Base-by-base conservation (phyloP, 2,888 invertebrate genomes). In the Leucozona laternaria region DNA sequence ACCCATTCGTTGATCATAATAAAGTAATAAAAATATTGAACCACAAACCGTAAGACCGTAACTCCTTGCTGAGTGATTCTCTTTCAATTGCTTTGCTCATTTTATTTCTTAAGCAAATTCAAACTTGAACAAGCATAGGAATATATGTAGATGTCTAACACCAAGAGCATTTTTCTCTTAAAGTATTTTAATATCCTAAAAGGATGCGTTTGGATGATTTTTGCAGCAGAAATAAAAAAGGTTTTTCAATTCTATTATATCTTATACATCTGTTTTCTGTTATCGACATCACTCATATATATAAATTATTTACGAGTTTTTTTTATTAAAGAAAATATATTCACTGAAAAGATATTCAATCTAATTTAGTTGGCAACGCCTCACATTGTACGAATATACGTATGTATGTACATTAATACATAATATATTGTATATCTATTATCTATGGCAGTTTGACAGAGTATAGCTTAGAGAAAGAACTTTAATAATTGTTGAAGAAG, bases 171-270 rank as follows among this genome's bases (percentile, higher is more conserved):
- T 4, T 40, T 40, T 50, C 22, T 17, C 25, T 20, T 53, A 40
- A 25, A 53, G 53, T 53, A 53, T 68, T 53, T 53, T 37, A 53
- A 68, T 68, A 53, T 68, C 34, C 6, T 53, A 53, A 53, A 68
- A 68, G 68, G 68, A 20, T 68, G 37, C 53, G 48, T 6, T 0
- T 22, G 48, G 22, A 22, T 50, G 13, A 22, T 20, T 50, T 48
- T 48, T 48, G 17, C 4, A 48, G 45, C 17, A 20, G 17, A 4
- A 48, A 45, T n/a, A 45, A 45, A n/a, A 43, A 45, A 45, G 1
- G 4, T 50, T 68, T 11, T 13, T 55, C n/a, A 17, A 55, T 55
- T 55, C 17, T 2, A 55, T 55, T 31, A 2, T 17, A 45, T 45
- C 17, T 17, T 17, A n/a, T n/a, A 17, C 11, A 45, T 45, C 43